Conservation (phyloP, 2,113 vertebrate species). For the Damaliscus lunatus region DNA sequence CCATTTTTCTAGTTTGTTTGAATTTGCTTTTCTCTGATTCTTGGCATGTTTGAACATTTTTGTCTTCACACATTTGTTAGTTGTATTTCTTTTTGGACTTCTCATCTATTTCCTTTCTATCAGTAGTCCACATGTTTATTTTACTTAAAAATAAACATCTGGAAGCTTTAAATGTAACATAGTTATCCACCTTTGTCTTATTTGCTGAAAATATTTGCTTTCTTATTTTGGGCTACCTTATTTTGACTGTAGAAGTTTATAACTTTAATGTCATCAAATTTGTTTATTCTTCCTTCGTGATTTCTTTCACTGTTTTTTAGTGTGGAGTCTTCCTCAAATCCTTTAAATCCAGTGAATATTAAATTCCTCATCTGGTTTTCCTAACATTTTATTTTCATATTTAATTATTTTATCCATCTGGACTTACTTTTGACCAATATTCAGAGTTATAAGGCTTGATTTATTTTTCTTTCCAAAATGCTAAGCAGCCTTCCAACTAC, state of each 20-base stretch:
- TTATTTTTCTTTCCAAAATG: slow-evolving; percentile 63
- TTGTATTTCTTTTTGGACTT: slow-evolving; percentile 11
- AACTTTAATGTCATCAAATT: slow-evolving; percentile 7
- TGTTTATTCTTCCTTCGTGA: slow-evolving; percentile 32
- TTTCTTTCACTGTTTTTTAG: slow-evolving; percentile 14
- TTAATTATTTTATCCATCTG: slow-evolving; percentile 59
- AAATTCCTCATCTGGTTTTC: slow-evolving; percentile 58
- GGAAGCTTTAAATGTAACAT: background rate
- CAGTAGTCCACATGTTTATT: background rate
- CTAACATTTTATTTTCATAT: slow-evolving; percentile 50
- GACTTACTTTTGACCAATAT: slow-evolving; percentile 51
- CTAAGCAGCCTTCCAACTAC: slow-evolving; percentile 46
- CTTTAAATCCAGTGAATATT: slow-evolving; percentile 50
- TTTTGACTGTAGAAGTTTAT: slow-evolving; percentile 19
- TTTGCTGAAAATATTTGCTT: slow-evolving; percentile 6
- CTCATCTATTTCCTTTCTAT: background rate
- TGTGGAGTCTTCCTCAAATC: slow-evolving; percentile 17
- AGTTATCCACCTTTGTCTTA: background rate
- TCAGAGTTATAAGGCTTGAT: slow-evolving; percentile 41
- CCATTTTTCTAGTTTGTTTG: background rate
- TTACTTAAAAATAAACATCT: slow-evolving; percentile 43
- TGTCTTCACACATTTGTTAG: background rate
- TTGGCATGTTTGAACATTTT: background rate
- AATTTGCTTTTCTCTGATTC: slow-evolving; percentile 21
- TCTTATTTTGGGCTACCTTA: background rate